phyloP scores from a whole-genome alignment of 1,140 invertebrate species.

The Bombus terrestris region DNA sequence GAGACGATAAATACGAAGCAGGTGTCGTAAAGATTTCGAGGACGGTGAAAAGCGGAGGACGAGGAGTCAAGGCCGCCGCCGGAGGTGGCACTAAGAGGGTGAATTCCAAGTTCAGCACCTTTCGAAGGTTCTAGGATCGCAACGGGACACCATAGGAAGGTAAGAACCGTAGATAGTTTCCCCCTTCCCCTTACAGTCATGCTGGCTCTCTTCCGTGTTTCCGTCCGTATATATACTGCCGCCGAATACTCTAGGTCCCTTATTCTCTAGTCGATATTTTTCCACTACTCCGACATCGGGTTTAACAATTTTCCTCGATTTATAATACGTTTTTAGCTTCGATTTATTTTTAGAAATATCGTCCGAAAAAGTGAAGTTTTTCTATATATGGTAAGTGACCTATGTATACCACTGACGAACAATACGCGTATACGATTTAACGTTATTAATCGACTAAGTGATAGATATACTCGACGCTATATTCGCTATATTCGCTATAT shows the following conservation, averaged over 20 bases:
- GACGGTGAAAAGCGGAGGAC: conserved; percentile 24
- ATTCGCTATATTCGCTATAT: too few relatives aligned
- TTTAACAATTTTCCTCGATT: background rate
- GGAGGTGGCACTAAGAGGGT: conserved; percentile 28
- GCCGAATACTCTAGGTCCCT: background rate
- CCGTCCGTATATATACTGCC: background rate
- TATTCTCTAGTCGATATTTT: background rate
- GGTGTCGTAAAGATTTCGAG: conserved; percentile 27
- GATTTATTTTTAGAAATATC: background rate
- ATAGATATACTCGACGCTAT: too few relatives aligned
- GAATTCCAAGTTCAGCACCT: conserved; percentile 46
- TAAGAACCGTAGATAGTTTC: conserved; percentile 45
- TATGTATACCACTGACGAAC: too few relatives aligned
- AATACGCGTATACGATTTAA: background rate
- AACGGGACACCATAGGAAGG: conserved; percentile 34
- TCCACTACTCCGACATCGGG: background rate
- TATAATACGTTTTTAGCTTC: background rate
- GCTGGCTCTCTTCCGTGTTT: background rate
- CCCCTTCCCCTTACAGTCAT: background rate
- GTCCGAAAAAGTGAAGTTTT: too few relatives aligned
- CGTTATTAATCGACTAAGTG: background rate
- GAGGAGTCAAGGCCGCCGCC: conserved; percentile 52
- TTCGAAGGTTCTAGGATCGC: conserved; percentile 21
- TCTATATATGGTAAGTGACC: too few relatives aligned
- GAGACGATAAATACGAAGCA: conserved; percentile 25